phyloP scores from a whole-genome alignment of 92 coral and sea anemone genomes.

The Epizoanthus stellaris region DNA sequence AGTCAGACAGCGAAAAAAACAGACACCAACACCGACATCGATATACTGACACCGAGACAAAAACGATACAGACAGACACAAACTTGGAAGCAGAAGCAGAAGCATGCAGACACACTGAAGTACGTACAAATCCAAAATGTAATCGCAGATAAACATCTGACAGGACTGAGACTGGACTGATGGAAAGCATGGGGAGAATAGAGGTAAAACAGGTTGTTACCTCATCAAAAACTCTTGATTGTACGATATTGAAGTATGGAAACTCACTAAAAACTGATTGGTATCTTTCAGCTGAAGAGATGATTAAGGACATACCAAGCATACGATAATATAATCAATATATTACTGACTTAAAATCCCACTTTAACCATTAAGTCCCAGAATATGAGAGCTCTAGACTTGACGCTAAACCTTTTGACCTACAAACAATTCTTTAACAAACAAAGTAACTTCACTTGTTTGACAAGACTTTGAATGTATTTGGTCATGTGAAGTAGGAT shows the following conservation, averaged over 20 bases:
- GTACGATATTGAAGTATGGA: conserved; percentile 97
- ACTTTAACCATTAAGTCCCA: too few species aligned
- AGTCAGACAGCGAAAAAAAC: not conserved
- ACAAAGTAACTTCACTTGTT: too few species aligned
- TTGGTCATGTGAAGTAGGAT: too few species aligned
- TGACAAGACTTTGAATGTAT: too few species aligned
- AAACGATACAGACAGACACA: too few species aligned
- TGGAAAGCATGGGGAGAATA: not conserved
- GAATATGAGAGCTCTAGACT: too few species aligned
- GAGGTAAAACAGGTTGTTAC: conserved; percentile 22
- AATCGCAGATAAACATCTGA: not conserved
- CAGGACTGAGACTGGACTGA: not conserved
- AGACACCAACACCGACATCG: not conserved
- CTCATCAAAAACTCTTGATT: conserved; percentile 96
- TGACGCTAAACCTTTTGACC: too few species aligned
- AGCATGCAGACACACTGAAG: not conserved
- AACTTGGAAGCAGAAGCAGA: not conserved
- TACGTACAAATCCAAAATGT: not conserved
- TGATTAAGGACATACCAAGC: not conserved
- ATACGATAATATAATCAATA: not conserved
- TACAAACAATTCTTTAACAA: too few species aligned
- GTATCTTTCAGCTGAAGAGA: conserved; percentile 74
- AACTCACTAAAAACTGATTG: conserved; percentile 84
- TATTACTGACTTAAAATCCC: too few species aligned
- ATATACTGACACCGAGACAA: not conserved